A percentile compares a stretch with the other conserved stretches of the same genome.
phyloP scores from a whole-genome alignment of 2,888 invertebrate genomes.

The Gastracanthus pulcherrimus region DNA sequence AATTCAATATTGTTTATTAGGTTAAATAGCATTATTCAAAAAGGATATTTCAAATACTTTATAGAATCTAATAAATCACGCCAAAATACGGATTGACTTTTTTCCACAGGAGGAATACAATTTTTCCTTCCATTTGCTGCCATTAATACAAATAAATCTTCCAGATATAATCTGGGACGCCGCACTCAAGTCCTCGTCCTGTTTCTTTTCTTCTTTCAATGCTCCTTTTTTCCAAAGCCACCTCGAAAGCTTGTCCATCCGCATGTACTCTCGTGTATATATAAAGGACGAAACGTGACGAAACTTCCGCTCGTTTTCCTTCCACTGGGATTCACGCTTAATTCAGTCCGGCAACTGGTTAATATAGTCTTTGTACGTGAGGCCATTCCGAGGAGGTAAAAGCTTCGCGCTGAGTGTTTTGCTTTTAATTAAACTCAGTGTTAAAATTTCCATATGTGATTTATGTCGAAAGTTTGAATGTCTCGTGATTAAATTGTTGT shows the following conservation, averaged over 20 bases:
- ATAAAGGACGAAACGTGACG: constrained; percentile 19
- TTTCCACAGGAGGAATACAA: background rate
- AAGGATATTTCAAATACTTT: background rate
- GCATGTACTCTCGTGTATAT: background rate
- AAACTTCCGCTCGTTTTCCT: constrained; percentile 20
- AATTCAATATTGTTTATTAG: background rate
- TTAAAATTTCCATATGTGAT: background rate
- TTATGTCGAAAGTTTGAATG: background rate
- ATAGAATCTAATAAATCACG: background rate
- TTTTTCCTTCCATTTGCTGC: background rate
- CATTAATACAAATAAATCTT: background rate
- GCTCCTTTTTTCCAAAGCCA: background rate
- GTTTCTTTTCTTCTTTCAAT: background rate
- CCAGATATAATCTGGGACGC: background rate
- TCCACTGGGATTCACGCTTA: constrained; percentile 28
- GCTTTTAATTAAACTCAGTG: constrained; percentile 26
- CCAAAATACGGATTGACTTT: background rate
- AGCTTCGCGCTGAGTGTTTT: background rate
- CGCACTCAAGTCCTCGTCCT: background rate
- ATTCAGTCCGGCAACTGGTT: constrained; percentile 27
- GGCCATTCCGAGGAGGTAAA: background rate
- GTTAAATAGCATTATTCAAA: background rate
- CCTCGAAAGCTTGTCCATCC: background rate
- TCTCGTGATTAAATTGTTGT: background rate
- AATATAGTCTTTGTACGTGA: constrained; percentile 33